Evolutionary conservation across 2,113 vertebrate species (phyloP), one percentile per base, ranked within the genome.

Genomic region (Passer domesticus): DNA sequence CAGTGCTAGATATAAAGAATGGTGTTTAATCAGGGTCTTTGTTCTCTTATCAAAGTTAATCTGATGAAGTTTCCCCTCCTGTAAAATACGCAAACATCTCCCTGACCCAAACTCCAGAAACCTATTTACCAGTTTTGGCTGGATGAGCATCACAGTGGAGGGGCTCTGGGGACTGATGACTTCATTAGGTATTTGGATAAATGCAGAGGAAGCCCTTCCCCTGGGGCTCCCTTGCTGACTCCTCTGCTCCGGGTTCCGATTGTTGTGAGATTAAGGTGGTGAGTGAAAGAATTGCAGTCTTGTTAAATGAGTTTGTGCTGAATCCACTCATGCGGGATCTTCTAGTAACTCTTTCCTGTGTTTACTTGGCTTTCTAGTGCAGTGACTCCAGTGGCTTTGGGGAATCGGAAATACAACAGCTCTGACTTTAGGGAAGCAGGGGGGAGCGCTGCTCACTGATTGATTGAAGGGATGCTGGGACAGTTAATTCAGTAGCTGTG

Each of bases 21-120:
- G 78, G 17, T 33, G 31, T 73, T 95, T 83, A 78, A 66, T 53
- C 63, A 33, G 60, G n/a, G 79, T 83, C 90, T 94, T 95, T 97
- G 94, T 96, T 96, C 93, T 88, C 49, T 92, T 94, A 94, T 90
- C 93, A 63, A 44, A 80, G 20, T 59, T 83, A 55, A 80, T 80
- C 85, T 90, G 72, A 77, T 78, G 15, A 93, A 70, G 73, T 82
- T 95, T 90, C n/a, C 72, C 35, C 49, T 90, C 66, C n/a, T 80
- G 46, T 92, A 68, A 96, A 94, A 44, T 6, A 68, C 4, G 15
- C 47, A 92, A 72, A 89, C 30, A 23, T 50, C 46, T 88, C 33
- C 30, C 39, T 37, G 35, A 37, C 33, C 64, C 3, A 46, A 77
- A 80, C 83, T 86, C 30, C 60, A 81, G 79, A 93, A 86, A 86